Evolutionary conservation across 2,888 invertebrate genomes (phyloP), one percentile per base, ranked within the genome.

Genomic region (Drosophila kambysellisi): DNA sequence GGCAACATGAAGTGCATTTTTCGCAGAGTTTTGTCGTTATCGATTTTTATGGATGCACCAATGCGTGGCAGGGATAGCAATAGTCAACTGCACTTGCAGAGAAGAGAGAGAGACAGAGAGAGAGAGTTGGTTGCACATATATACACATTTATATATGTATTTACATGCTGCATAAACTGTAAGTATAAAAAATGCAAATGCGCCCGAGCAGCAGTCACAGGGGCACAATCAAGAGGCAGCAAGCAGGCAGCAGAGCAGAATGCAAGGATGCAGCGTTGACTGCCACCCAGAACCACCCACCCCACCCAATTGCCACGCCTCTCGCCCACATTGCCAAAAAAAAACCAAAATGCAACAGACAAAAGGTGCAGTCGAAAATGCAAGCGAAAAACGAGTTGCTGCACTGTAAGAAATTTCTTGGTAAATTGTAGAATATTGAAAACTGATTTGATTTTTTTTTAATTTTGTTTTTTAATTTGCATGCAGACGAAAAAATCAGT

Each of bases 161-260:
- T 7, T 46, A 46, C 25, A 46, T 25, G 46, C 46, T 74, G 65
- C 64, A 72, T 65, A 69, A 66, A 74, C 81, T 82, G 82, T 74
- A 87, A 87, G 77, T 72, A 84, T 82, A 89, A 88, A 83, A 85
- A 85, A 85, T 85, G 88, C 86, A 85, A 89, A 89, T 84, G 85
- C 76, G 74, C 60, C 53, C 54, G 43, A 58, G 35, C 52, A 53
- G 35, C 50, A 51, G 46, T 35, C 68, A 58, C 63, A 64, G 51
- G 76, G 66, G 57, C 46, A 52, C 76, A 68, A 74, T 65, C 74
- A 63, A 46, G 48, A 37, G 66, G 67, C 59, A 52, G 53, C 52
- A 33, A 48, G 50, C 37, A 35, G 25, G 33, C 29, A 29, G 59
- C 56, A 41, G 17, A 33, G 56, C 64, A 17, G 52, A 70, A 48